These are phyloP conservation scores for Theristus sp. DNA, from an alignment of 2,888 invertebrate genomes.

Conservation along the genomic window DNA sequence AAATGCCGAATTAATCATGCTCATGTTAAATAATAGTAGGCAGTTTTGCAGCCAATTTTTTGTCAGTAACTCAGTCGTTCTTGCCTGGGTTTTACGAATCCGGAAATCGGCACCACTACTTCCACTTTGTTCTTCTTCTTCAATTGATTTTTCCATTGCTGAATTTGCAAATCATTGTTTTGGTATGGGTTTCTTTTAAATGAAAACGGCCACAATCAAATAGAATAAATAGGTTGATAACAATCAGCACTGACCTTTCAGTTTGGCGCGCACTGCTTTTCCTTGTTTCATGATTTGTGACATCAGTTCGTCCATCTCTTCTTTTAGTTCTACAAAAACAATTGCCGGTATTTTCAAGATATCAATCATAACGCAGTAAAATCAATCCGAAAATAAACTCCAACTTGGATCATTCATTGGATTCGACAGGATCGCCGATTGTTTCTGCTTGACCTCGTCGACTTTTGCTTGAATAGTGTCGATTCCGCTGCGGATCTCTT, in stretches of 20 bases:
- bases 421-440: constrained; percentile 89
- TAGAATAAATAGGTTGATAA: no score
- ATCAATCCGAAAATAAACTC: not conserved
- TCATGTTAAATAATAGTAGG: no score
- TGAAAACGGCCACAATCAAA: no score
- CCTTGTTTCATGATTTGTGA: constrained; percentile 98
- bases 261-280: constrained; percentile 56
- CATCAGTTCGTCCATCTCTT: constrained; percentile 96
- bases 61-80: no score
- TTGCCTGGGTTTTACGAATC: constrained; percentile 70
- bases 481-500: constrained; percentile 97
- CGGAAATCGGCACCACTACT: constrained; percentile 91
- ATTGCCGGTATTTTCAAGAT: not conserved
- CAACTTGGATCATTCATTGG: constrained; percentile 60
- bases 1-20: no score
- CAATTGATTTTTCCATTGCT: constrained; percentile 97
- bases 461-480: constrained; percentile 96
- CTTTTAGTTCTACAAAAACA: constrained; percentile 71
- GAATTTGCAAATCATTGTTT: no score
- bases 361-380: not conserved
- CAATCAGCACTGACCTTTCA: constrained; percentile 4
- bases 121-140: constrained; percentile 91
- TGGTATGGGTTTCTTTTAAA: no score
- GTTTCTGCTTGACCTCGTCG: constrained; percentile 96
- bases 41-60: no score